Percentiles rank a stretch among this genome's conserved stretches.
Evolutionary conservation across 2,113 vertebrate species (phyloP).

Genomic region (Ginglymostoma cirratum): DNA sequence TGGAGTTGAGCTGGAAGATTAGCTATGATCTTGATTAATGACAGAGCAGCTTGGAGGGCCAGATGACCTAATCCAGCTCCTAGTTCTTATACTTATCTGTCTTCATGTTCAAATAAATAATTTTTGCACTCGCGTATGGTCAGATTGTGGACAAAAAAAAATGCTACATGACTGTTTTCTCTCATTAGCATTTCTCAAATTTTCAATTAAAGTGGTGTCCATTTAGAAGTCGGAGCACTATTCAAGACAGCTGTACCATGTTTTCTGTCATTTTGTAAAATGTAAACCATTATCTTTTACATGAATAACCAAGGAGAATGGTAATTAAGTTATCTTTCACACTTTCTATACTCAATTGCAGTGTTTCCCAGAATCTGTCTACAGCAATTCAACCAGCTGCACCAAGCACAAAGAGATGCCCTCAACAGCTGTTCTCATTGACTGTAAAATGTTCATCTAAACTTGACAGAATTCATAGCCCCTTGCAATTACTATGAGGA

Average conservation of each 20-base stretch:
- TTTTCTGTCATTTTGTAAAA: neutral
- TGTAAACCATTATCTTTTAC: neutral
- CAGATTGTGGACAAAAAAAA: neutral
- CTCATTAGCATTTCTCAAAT: neutral
- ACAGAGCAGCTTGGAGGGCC: neutral
- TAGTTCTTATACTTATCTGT: neutral
- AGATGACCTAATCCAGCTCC: neutral
- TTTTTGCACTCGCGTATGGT: neutral
- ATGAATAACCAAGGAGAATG: neutral
- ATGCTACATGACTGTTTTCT: neutral
- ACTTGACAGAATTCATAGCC: neutral
- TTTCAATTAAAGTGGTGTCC: neutral
- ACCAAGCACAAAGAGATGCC: neutral
- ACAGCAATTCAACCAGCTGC: neutral
- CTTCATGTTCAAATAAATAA: neutral
- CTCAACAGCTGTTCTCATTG: neutral
- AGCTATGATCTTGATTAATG: neutral
- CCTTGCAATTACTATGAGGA: neutral
- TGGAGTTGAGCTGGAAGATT: neutral
- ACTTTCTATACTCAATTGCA: neutral
- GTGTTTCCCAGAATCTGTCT: neutral
- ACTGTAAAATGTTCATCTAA: neutral
- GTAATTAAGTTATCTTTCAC: constrained; percentile 11
- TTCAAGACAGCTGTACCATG: neutral
- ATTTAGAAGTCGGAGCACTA: neutral